A percentile compares a stretch with the other conserved stretches of the same genome.
These are phyloP conservation scores for Folsomia manolachei DNA, from an alignment of 2,888 invertebrate species.

Conservation along the genomic window DNA sequence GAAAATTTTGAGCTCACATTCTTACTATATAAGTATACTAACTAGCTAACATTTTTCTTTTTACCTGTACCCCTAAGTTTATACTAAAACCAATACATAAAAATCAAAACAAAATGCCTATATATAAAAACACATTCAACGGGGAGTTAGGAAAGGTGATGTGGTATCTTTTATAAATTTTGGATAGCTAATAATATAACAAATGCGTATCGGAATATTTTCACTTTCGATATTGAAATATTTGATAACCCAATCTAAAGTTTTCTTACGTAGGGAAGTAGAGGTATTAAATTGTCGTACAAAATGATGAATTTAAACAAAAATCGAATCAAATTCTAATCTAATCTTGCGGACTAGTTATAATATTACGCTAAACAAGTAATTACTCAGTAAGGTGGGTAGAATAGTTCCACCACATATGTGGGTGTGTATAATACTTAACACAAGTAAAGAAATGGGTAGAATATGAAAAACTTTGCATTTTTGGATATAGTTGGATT, in stretches of 20 bases:
- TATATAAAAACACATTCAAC: not conserved
- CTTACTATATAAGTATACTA: no score
- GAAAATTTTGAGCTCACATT: slow-evolving; percentile 8
- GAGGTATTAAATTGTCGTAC: no score
- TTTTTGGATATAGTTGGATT: no score
- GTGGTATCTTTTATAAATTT: not conserved
- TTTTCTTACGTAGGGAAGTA: no score
- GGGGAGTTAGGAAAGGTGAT: not conserved
- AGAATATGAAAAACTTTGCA: no score
- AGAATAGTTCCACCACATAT: no score
- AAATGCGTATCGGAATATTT: no score
- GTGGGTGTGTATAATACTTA: no score
- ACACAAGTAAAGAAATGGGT: no score
- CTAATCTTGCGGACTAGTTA: not conserved
- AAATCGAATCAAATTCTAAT: not conserved
- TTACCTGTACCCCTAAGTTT: not conserved
- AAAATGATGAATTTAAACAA: not conserved
- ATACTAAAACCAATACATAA: not conserved
- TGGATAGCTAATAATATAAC: no score
- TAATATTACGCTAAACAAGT: not conserved
- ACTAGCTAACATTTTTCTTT: not conserved
- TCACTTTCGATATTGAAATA: not conserved
- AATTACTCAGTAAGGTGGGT: no score
- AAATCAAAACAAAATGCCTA: not conserved
- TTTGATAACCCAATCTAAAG: no score